phyloP scores from a whole-genome alignment of 2,113 vertebrate genomes.

The Pipra filicauda region DNA sequence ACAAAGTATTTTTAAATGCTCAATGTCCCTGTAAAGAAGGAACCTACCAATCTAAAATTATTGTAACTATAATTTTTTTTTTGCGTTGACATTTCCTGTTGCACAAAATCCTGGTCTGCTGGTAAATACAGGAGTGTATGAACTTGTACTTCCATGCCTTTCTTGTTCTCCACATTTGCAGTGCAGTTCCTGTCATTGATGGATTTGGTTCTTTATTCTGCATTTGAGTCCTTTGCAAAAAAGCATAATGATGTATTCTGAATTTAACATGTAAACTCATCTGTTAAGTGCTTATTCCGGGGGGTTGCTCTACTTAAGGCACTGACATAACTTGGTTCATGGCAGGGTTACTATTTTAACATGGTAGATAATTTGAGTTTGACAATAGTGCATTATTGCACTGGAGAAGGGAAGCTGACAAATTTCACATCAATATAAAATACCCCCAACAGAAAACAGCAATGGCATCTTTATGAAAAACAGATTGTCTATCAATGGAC shows the following conservation, averaged over 20 bases:
- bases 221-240: background rate
- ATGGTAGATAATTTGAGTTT: background rate
- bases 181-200: background rate
- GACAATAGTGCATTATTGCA: background rate
- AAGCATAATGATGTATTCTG: background rate
- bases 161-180: background rate
- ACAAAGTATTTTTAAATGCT: background rate
- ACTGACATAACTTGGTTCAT: background rate
- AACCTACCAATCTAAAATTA: background rate
- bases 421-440: background rate
- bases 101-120: background rate
- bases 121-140: background rate
- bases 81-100: background rate
- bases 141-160: background rate
- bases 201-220: background rate
- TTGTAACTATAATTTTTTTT: background rate
- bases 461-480: background rate
- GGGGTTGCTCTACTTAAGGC: background rate
- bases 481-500: background rate
- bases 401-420: background rate
- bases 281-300: background rate
- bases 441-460: background rate
- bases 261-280: background rate
- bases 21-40: background rate
- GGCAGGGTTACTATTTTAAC: background rate